Evolutionary conservation across 2,888 invertebrate genomes (phyloP), one percentile per base, ranked within the genome.

Genomic region (Dione vanillae): DNA sequence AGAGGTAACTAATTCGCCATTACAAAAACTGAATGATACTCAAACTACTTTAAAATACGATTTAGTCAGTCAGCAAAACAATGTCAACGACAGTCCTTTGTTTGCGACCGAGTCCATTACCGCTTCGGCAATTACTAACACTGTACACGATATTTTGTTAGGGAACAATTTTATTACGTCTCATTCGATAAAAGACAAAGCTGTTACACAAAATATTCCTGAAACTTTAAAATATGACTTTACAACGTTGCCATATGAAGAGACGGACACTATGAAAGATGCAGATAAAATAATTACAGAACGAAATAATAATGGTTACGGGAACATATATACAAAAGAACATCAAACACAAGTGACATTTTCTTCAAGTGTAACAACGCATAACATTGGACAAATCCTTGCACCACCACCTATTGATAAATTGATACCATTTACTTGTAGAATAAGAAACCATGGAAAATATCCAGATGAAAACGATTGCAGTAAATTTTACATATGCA

Each of bases 401-500:
- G 11, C 59, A 45, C 43, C 43, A 11, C 7, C 51, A 14, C 35
- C 20, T 37, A 1, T 6, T 37, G 37, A 56, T 56, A 56, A 8
- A 45, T 9, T 14, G 27, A 16, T 20, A 56, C n/a, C 47, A 12
- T 85, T 84, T 69, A 76, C 75, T 59, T 92, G 92, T 45, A 45
- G 20, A n/a, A 27, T 61, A 69, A 69, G 66, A 19, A 79, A 78
- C 71, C 78, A 88, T n/a, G 94, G 94, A 1, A 89, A 85, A 77
- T 94, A 91, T 78, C 82, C 90, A 2, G 93, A 94, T 79, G 86
- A 84, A 16, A 77, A 82, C 40, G 86, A 94, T 76, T 94, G 94
- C 72, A 89, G 86, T 64, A 92, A 91, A 78, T 94, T 94, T 79
- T 94, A 94, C 75, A 87, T 90, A 62, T 95, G 94, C 75, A 80